A percentile compares a stretch with the other conserved stretches of the same genome.
Evolutionary conservation across 2,888 invertebrate genomes (phyloP).

Genomic region (Ptilodon capucinus): DNA sequence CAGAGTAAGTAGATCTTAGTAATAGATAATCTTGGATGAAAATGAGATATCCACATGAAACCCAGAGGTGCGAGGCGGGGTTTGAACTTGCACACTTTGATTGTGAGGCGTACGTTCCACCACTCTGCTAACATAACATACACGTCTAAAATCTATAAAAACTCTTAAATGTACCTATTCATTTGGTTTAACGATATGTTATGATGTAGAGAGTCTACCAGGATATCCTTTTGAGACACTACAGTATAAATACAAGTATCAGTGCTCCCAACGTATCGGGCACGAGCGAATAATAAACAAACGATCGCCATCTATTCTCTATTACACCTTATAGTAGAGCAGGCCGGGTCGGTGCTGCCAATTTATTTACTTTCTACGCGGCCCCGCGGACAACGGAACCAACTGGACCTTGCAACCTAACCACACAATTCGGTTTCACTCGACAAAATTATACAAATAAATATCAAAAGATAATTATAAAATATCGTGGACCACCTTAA

Average conservation of each 20-base stretch:
- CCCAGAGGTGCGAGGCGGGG: too few relatives aligned
- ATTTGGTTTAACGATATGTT: too few relatives aligned
- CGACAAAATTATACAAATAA: constrained; percentile 1
- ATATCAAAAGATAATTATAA: background rate
- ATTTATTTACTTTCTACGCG: constrained; percentile 55
- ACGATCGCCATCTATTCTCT: background rate
- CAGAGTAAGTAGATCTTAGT: too few relatives aligned
- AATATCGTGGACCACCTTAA: too few relatives aligned
- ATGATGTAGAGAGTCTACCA: too few relatives aligned
- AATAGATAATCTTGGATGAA: too few relatives aligned
- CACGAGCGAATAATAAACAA: constrained; percentile 3
- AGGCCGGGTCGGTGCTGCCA: constrained; percentile 34
- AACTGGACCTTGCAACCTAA: constrained; percentile 13
- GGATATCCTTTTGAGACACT: background rate
- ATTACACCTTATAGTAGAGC: constrained; percentile 3
- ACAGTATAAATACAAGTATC: background rate
- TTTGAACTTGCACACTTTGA: too few relatives aligned
- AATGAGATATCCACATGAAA: too few relatives aligned
- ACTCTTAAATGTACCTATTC: too few relatives aligned
- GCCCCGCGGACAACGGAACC: constrained; percentile 21
- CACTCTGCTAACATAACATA: too few relatives aligned
- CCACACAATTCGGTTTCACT: constrained; percentile 6
- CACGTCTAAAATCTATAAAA: too few relatives aligned
- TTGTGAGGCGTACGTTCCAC: too few relatives aligned
- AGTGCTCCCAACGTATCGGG: background rate